Conservation (phyloP, 2,888 invertebrate species). For the Andrena minutula region DNA sequence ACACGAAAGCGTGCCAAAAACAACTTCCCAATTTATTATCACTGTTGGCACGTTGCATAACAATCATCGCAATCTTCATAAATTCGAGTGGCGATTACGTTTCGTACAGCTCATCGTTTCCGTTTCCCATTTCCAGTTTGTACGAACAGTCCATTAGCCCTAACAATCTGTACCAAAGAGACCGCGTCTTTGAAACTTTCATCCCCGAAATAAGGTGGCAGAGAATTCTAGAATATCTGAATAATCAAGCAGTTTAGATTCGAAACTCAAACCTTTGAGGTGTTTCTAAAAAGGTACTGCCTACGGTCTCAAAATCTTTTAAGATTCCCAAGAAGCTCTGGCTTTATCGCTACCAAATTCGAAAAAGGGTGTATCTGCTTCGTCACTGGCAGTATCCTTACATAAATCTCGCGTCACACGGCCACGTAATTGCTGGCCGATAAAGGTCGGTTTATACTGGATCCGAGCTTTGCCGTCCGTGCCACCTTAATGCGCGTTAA, state of each 20-base stretch:
- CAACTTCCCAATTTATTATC: constrained; percentile 47
- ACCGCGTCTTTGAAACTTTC: neutral
- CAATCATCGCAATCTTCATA: constrained; percentile 44
- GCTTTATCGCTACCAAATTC: too few relatives aligned
- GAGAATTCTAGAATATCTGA: too few relatives aligned
- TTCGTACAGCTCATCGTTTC: constrained; percentile 4
- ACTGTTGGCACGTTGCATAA: constrained; percentile 46
- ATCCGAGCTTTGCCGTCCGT: too few relatives aligned
- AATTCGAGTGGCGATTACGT: constrained; percentile 35
- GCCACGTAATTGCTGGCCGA: constrained; percentile 35
- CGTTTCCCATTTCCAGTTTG: neutral
- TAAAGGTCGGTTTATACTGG: too few relatives aligned
- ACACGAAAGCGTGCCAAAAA: constrained; percentile 42
- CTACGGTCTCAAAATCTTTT: neutral
- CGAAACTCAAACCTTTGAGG: neutral
- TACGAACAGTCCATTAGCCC: neutral
- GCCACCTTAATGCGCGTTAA: constrained; percentile 44
- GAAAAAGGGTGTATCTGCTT: neutral
- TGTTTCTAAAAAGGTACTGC: neutral
- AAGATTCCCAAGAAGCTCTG: neutral
- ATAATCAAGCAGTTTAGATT: neutral
- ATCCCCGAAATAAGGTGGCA: too few relatives aligned
- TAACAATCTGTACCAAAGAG: neutral
- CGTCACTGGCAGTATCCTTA: constrained; percentile 24
- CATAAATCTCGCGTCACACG: constrained; percentile 41